Base-by-base conservation (phyloP, 2,113 vertebrate genomes). In the Chunga burmeisteri region DNA sequence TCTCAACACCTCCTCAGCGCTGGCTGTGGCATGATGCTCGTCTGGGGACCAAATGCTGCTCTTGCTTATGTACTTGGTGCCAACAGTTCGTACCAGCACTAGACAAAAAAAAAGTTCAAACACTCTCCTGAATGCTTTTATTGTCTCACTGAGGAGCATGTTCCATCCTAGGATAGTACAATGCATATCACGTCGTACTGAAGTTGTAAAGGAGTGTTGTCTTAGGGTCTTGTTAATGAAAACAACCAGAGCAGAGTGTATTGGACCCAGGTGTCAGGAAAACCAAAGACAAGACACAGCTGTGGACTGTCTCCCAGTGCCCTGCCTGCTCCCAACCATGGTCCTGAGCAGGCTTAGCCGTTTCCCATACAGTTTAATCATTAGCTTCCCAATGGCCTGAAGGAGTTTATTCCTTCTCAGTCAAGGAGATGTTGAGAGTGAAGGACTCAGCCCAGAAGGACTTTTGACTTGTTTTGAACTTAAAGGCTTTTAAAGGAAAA, bases 131-230 rank as follows among this genome's bases (percentile, higher is more conserved):
- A 19, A 46, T 34, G 29, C 32, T 29, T 77, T 83, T 52, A 15
- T 36, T 71, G 42, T 42, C 73, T 81, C 23, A n/a, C 27, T 8
- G 22, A 58, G 34, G 58, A 72, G 10, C 7, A 19, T 7, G 22
- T 53, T 63, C 38, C 73, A 13, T 58, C 30, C n/a, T 21, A 40
- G n/a, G 36, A 18, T 2, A 32, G 49, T 27, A 59, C 59, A 42
- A 4, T 0, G 0, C 75, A 21, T 36, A 6, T 34, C 25, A 11
- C 34, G 5, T 13, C n/a, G 19, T 40, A 6, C 3, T 61, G 15
- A 25, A 46, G 40, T 40, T 74, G 72, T 68, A 10, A 40, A 86
- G 25, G 22, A 44, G 3, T 38, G 62, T 53, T 73, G 19, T 49
- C 17, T 52, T n/a, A 44, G 23, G 32, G 27, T 73, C 23, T 70